Conservation (phyloP, 2,797 vertebrate species). For the Pteronotus mesoamericanus region DNA sequence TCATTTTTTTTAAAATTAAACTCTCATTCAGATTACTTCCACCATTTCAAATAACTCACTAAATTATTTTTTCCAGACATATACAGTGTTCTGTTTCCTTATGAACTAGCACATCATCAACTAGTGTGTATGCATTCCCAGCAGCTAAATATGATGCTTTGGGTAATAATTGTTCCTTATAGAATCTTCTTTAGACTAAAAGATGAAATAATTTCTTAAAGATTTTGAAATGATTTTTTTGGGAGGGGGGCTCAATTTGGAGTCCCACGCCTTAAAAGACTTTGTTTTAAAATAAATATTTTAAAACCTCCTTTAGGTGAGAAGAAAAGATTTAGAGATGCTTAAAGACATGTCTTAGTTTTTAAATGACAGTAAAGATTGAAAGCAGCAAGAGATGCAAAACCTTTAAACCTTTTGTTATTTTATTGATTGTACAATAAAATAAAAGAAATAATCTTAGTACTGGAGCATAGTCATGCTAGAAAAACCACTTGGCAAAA, state of each 20-base stretch:
- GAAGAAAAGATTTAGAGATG: neutral
- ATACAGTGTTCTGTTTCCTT: neutral
- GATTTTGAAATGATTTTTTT: neutral
- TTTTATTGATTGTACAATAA: neutral
- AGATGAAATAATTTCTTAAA: neutral
- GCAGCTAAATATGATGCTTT: neutral
- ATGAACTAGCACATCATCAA: neutral
- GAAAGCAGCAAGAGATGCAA: neutral
- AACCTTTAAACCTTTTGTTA: neutral
- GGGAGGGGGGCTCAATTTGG: neutral
- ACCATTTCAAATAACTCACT: neutral
- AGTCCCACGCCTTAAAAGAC: neutral
- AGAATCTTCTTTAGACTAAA: neutral
- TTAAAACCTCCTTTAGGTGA: neutral
- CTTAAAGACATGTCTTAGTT: neutral
- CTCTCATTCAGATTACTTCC: neutral
- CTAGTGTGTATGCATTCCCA: neutral
- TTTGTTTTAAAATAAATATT: neutral
- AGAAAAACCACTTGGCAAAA: neutral
- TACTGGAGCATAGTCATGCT: neutral
- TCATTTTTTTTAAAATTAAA: neutral
- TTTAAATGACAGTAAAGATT: neutral
- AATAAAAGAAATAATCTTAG: neutral
- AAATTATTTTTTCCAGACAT: neutral
- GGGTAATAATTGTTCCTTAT: neutral